Conservation (phyloP, 2,797 vertebrate genomes). For the Cirrhinus mrigala region DNA sequence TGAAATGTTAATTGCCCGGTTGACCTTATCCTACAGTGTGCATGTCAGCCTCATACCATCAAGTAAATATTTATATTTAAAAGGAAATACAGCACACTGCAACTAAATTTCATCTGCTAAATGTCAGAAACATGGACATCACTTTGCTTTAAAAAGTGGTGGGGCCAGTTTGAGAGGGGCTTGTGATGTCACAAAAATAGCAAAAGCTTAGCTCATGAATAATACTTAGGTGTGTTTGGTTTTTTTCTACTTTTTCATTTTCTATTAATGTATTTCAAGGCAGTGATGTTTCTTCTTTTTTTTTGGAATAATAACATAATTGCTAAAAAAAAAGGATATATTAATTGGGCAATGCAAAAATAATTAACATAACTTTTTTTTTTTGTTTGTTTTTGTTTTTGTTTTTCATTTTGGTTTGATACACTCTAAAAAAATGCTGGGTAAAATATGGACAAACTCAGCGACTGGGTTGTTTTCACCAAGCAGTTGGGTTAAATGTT, state of each 20-base stretch:
- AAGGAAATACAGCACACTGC: neutral
- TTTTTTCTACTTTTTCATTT: neutral
- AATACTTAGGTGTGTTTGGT: neutral
- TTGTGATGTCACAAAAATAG: neutral
- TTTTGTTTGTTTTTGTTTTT: too few species aligned
- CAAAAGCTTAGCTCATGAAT: neutral
- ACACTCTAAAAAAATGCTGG: too few species aligned
- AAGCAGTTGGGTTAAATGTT: too few species aligned
- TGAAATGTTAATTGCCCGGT: conserved; percentile 57
- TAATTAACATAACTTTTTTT: too few species aligned
- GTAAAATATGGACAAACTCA: too few species aligned
- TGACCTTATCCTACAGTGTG: conserved; percentile 52
- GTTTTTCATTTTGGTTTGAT: too few species aligned
- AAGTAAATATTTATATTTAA: conserved; percentile 16
- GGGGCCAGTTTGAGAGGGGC: too few species aligned
- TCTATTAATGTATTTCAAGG: neutral
- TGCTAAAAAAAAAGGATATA: too few species aligned
- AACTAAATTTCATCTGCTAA: neutral
- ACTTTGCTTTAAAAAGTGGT: neutral
- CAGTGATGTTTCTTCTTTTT: neutral
- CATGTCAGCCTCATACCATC: neutral
- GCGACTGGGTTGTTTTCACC: too few species aligned
- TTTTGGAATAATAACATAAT: neutral
- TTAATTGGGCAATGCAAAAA: too few species aligned
- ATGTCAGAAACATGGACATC: neutral